Evolutionary conservation across 2,888 invertebrate genomes (phyloP), one percentile per base, ranked within the genome.

Genomic region (Podotricha telesiphe): DNA sequence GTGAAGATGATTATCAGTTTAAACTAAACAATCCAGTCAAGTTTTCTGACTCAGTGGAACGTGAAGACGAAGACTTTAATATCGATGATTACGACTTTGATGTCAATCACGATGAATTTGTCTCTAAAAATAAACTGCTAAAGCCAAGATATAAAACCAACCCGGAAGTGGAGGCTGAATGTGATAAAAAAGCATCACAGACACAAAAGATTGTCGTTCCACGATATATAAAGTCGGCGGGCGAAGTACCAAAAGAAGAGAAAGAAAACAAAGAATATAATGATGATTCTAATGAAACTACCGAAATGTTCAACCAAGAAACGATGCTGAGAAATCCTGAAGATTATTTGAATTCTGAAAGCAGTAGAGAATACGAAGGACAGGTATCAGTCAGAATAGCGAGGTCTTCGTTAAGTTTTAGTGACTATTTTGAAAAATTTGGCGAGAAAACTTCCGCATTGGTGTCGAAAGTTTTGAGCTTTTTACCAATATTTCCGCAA

Each of bases 61-160:
- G 87, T 62, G 91, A 91, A 78, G 91, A 92, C 28, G 88, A 90
- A 75, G 91, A 92, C 69, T 91, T 91, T 51, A 89, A 85, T 76
- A 67, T 91, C 15, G 82, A 84, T 11, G 91, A 92, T 72, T 91
- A 91, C 59, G 91, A 92, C 45, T 91, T 92, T 59, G 91, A 91
- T 72, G 77, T 88, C 1, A 86, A 87, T 68, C 91, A 91, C 65
- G 91, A 92, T 65, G 91, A 91, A 72, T 91, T 82, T 28, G 70
- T 76, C 1, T 81, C 86, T 0, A 80, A 87, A 74, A 83, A 86
- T 2, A 90, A 90, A 69, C 88, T 83, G 10, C 73, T 86, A 48
- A 86, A 86, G 67, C 89, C 90, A 0, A 82, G 86, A 69, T 67
- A 48, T 19, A 83, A 80, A 69, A 73, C 72, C 51, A 67, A 63